Evolutionary conservation across 2,797 vertebrate species (phyloP).

Genomic region (Acanthurus leucopareius): DNA sequence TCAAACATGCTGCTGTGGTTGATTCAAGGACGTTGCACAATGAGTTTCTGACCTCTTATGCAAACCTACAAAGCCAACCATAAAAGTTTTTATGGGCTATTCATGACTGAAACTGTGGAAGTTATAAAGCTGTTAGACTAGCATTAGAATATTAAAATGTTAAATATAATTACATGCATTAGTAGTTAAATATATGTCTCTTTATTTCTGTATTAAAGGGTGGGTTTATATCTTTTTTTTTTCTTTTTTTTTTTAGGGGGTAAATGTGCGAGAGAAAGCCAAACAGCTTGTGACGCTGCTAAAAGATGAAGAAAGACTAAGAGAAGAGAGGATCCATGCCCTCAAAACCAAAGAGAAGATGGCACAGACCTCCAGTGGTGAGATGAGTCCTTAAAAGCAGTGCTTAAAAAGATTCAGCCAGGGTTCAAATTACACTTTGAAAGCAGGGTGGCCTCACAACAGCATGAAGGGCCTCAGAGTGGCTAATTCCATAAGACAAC

Average conservation of each 20-base stretch:
- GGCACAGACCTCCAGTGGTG: conserved; percentile 94
- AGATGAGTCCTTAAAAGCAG: conserved; percentile 48
- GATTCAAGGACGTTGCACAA: conserved; percentile 50
- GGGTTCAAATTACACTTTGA: conserved; percentile 8
- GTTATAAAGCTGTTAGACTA: conserved; percentile 8
- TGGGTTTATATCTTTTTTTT: neutral
- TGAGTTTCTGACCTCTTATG: conserved; percentile 45
- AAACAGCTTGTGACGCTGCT: conserved; percentile 94
- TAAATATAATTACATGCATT: neutral
- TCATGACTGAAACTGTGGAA: conserved; percentile 26
- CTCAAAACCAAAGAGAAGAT: conserved; percentile 98
- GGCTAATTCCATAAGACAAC: neutral
- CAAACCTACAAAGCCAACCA: conserved; percentile 35
- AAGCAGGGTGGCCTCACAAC: neutral
- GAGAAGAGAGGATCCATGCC: conserved; percentile 93
- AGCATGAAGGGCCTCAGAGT: neutral
- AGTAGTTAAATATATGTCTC: neutral
- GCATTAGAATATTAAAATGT: neutral
- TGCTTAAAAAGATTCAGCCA: conserved; percentile 8
- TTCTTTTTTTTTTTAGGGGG: conserved; percentile 80
- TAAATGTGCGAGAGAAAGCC: conserved; percentile 95
- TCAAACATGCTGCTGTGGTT: conserved; percentile 32
- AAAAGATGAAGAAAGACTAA: conserved; percentile 92
- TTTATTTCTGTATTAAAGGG: conserved; percentile 4
- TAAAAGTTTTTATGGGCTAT: conserved; percentile 29